Base-by-base conservation (phyloP, 2,797 vertebrate genomes). In the Onychomys leucogaster region DNA sequence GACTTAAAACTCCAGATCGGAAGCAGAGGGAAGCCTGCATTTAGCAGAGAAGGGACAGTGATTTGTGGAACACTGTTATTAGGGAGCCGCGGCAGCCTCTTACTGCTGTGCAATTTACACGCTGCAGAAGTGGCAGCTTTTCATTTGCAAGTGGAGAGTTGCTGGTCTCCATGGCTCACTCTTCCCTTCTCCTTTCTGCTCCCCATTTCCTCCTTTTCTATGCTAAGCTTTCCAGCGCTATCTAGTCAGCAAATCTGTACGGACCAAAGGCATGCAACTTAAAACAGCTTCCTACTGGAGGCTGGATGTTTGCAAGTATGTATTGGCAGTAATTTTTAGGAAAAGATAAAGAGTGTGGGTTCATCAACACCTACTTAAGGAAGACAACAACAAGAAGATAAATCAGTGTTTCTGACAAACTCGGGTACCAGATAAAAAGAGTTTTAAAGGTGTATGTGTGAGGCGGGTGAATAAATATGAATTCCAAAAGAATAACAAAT, bases 41-140 rank as follows among this genome's bases (percentile, higher is more conserved):
- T 92, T 94, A 87, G 80, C 91, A 46, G 57, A 69, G 83, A 4
- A 3, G 41, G 78, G 49, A 63, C 80, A n/a, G 69, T 80, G 89
- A 87, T 92, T 92, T 95, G 88, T 83, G 82, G 82, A 90, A 80
- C 32, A n/a, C 83, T 87, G 32, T 95, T 82, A 80, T 95, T 84
- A 55, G 41, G 86, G 61, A 81, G 29, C 92, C 80, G 8, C 43
- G 23, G 59, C 67, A 77, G 49, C 71, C 52, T 55, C n/a, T 67
- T 41, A 69, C 52, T 76, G 94, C 43, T 4, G 0, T 67, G 63
- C 80, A 17, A 0, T 83, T 96, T 90, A 89, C 91, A 80, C 88
- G 14, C 2, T 41, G 49, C 81, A n/a, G 77, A 85, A 71, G 65
- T 27, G 0, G 29, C 85, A 21, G 94, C 91, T 65, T 61, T 95